Evolutionary conservation across 2,113 vertebrate species (phyloP), one percentile per base, ranked within the genome.

Genomic region (Equus przewalskii): DNA sequence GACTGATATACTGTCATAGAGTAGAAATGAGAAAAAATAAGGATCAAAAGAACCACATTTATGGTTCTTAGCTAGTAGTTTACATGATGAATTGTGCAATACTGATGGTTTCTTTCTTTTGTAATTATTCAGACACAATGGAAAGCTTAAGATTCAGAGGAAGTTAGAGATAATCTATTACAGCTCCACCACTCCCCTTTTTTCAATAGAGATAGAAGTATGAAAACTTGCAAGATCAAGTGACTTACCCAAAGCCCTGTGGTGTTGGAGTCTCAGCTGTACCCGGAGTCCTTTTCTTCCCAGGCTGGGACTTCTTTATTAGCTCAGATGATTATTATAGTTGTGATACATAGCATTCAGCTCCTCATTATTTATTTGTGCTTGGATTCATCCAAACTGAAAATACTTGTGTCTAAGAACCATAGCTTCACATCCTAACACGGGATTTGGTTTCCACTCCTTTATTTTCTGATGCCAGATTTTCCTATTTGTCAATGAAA

Each of bases 21-120:
- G 15, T 41, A 69, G 58, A 97, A 84, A 90, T 33, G 28, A 89
- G 56, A 67, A 89, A 85, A 89, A 92, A 91, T 30, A 87, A n/a
- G 9, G 26, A 60, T 96, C 49, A 44, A 65, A 83, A 88, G 58
- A 93, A 69, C 21, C 56, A 65, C 28, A 72, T 62, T 90, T 87
- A 79, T 88, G 24, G 33, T 72, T 78, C 62, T 81, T n/a, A 72
- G 26, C 46, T 58, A 12, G 72, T 49, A 76, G 18, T 78, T 87
- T 54, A 81, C 10, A 41, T 80, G 83, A 64, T 84, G 70, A 85
- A 76, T 46, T 90, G 19, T 78, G 83, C 83, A 93, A 92, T 65
- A 69, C 33, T 22, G 13, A 36, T 79, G 24, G 7, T 56, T 73
- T 83, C 28, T 91, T 90, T 91, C 22, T 69, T 44, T 88, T 62